Evolutionary conservation across 2,113 vertebrate genomes (phyloP), one percentile per base, ranked within the genome.

Genomic region (Semnornis frantzii): DNA sequence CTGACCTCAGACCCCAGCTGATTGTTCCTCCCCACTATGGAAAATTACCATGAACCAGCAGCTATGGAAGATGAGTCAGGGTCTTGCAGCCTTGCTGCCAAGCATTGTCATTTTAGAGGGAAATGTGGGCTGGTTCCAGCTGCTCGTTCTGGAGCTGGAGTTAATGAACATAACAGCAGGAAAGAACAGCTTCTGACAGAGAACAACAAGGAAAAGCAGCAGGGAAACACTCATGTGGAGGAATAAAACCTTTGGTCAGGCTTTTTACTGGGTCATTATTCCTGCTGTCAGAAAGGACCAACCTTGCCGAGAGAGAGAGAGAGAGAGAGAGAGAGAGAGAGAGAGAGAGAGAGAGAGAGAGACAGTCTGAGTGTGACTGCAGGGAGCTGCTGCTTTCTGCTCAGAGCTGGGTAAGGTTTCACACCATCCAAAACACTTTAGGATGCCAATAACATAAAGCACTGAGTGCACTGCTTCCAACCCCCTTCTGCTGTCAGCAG

Each of bases 301-400:
- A 60, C 44, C 75, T 73, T 76, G 70, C 33, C 71, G 62, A n/a
- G 11, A 74, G 59, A 46, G 44, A 46, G 44, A 59, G 48, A 59
- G 48, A 21, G 11, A 74, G 59, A 46, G 44, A 46, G 44, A 59
- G 48, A 59, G 48, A 21, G 11, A 74, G 59, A 46, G 44, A 46
- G 44, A 59, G 48, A 59, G 48, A 21, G 87, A 81, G 37, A 59
- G 11, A 74, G 59, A 46, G 44, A 46, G 44, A 59, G 48, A 59
- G 48, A 21, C 3, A 14, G 48, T 15, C 34, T 0, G 4, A 74
- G 62, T 12, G 25, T 0, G 1, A 6, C 59, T 28, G 21, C 55
- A 63, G 59, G 75, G 70, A 44, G 12, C 14, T 50, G 18, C 4
- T 57, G 27, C 17, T 82, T 60, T 74, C 75, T 77, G 57, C 72